These are phyloP conservation scores for Micrasema minimum DNA, from an alignment of 1,140 invertebrate species.

Conservation along the genomic window DNA sequence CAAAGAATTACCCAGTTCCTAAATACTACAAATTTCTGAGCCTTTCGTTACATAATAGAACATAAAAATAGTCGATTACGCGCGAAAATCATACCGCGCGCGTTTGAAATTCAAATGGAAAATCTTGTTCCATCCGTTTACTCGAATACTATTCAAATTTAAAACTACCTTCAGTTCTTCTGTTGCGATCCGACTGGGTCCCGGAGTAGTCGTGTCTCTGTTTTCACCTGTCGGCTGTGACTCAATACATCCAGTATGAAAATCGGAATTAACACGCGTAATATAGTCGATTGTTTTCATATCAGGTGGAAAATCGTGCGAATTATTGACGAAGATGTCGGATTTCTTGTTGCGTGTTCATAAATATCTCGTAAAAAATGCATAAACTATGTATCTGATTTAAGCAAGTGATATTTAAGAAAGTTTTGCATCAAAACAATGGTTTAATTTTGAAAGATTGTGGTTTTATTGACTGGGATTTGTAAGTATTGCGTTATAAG, in stretches of 20 bases:
- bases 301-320: constrained; percentile 15
- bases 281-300: constrained; percentile 19
- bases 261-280: not conserved
- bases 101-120: constrained; percentile 2
- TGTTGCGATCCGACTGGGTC: constrained; percentile 23
- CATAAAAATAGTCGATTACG: not conserved
- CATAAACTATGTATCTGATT: constrained; percentile 20
- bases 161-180: not conserved
- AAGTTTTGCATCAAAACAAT: constrained; percentile 25
- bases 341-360: constrained; percentile 15
- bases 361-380: constrained; percentile 28
- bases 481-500: constrained; percentile 9
- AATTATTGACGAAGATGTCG: constrained; percentile 15
- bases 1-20: no score
- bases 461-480: constrained; percentile 29
- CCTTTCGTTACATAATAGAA: no score
- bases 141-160: not conserved
- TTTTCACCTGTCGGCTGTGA: not conserved
- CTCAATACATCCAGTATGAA: constrained; percentile 13
- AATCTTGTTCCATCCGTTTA: not conserved
- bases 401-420: constrained; percentile 31
- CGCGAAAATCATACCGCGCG: constrained; percentile 22
- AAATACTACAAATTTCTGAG: no score
- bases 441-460: not conserved
- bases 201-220: not conserved